Conservation (phyloP, 2,797 vertebrate species). For the Enteromius thamalakanensis region DNA sequence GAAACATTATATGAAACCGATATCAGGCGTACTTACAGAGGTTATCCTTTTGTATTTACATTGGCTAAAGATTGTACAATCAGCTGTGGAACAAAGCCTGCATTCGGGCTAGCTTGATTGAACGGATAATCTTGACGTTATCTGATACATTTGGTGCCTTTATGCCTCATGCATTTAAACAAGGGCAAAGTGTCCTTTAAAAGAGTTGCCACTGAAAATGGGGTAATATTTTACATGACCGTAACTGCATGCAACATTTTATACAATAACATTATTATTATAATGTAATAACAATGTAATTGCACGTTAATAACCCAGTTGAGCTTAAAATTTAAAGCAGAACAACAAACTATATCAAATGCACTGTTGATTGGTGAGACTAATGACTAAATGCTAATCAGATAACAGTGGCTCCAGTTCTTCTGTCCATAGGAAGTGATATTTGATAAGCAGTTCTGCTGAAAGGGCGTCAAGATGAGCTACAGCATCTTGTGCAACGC, state of each 20-base stretch:
- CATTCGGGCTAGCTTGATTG: constrained; percentile 67
- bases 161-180: constrained; percentile 63
- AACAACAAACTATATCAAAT: background rate
- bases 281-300: constrained; percentile 1
- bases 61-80: constrained; percentile 54
- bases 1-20: constrained; percentile 56
- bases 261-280: background rate
- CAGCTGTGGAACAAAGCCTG: constrained; percentile 61
- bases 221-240: background rate
- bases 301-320: background rate
- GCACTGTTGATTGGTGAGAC: background rate
- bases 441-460: constrained; percentile 1
- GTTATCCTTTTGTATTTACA: constrained; percentile 60
- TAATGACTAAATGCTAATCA: background rate
- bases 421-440: background rate
- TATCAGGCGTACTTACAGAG: constrained; percentile 65
- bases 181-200: constrained; percentile 60
- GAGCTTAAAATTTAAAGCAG: background rate
- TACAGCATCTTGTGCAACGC: background rate
- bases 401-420: background rate
- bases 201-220: constrained; percentile 11
- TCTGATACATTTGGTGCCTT: constrained; percentile 61
- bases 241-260: background rate
- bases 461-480: background rate
- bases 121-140: constrained; percentile 68